Base-by-base conservation (phyloP, 2,888 invertebrate species). In the Tenthredo mesomela region DNA sequence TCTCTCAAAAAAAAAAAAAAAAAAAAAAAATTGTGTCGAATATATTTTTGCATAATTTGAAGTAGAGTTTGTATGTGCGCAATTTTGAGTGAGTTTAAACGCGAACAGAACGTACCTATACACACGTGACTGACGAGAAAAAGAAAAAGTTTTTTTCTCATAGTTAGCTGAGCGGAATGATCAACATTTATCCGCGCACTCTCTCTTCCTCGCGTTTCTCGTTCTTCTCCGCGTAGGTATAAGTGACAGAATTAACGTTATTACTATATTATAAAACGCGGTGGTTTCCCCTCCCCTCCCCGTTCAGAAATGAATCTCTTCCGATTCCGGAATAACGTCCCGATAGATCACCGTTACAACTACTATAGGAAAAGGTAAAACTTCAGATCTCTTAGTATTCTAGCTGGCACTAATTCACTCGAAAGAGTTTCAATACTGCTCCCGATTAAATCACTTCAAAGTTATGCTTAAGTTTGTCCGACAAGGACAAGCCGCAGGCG, bases 151-250 rank as follows among this genome's bases (percentile, higher is more conserved):
- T 67, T 33, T 67, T 67, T 33, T 33, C 15, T 67, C 33, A 67
- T 67, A 67, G 67, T 67, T 67, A 67, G 67, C 67, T 33, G 67
- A 67, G 67, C 67, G 67, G 67, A 67, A 67, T 67, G 67, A 67
- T 33, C 33, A 33, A 33, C 67, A 67, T 67, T 67, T 18, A 67
- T 67, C 6, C 15, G n/a, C n/a, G n/a, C n/a, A 33, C 67, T 67
- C 67, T 67, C 67, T 33, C 67, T 67, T 67, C 25, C 1, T 67
- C 67, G 15, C 18, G 7, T 18, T 67, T 67, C 29, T 67, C 61
- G 25, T 29, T 9, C 61, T 25, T 10, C 61, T 7, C 2, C n/a
- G n/a, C n/a, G n/a, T n/a, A n/a, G n/a, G 18, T 6, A 4, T 67
- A 33, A 67, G 67, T 67, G 67, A 67, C 67, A 33, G 33, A 33